Conservation (phyloP, 2,888 invertebrate genomes). For the Caenorhabditis imperialis region DNA sequence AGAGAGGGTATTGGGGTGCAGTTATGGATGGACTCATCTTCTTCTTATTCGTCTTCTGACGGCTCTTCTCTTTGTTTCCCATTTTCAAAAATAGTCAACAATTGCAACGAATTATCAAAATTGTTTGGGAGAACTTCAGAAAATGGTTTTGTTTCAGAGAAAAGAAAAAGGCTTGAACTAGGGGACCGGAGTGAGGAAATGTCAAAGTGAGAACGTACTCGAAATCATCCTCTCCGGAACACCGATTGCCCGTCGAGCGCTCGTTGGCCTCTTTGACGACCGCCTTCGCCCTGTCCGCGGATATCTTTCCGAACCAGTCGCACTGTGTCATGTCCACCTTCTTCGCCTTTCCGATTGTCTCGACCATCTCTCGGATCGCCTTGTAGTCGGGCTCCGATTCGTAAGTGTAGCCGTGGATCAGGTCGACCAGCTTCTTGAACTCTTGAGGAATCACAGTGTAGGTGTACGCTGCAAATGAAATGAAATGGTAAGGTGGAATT, state of each 20-base stretch:
- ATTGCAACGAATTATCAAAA: slow-evolving; percentile 16
- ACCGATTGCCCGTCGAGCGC: slow-evolving; percentile 21
- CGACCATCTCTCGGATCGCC: slow-evolving; percentile 21
- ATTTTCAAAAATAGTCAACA: background rate
- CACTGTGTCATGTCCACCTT: slow-evolving; percentile 13
- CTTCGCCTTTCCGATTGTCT: slow-evolving; percentile 5
- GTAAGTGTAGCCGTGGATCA: slow-evolving; percentile 17
- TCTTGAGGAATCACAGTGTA: slow-evolving; percentile 33
- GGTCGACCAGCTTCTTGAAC: slow-evolving; percentile 49
- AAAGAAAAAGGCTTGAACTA: background rate
- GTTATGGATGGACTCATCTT: no score
- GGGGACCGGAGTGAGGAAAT: background rate
- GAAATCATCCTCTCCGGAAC: slow-evolving; percentile 44
- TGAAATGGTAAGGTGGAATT: no score
- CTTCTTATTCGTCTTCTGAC: slow-evolving; percentile 13
- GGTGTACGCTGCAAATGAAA: slow-evolving; percentile 10
- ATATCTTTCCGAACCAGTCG: slow-evolving; percentile 33
- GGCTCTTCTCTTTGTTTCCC: slow-evolving; percentile 1
- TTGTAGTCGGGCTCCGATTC: slow-evolving; percentile 43
- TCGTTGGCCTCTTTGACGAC: slow-evolving; percentile 9
- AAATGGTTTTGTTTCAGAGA: background rate
- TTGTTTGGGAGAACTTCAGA: background rate
- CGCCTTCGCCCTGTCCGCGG: background rate
- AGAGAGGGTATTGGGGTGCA: no score
- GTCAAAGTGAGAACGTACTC: slow-evolving; percentile 4